A percentile compares a stretch with the other conserved stretches of the same genome.
These are phyloP conservation scores for Okamejei kenojei DNA, from an alignment of 2,797 vertebrate species.

Conservation along the genomic window DNA sequence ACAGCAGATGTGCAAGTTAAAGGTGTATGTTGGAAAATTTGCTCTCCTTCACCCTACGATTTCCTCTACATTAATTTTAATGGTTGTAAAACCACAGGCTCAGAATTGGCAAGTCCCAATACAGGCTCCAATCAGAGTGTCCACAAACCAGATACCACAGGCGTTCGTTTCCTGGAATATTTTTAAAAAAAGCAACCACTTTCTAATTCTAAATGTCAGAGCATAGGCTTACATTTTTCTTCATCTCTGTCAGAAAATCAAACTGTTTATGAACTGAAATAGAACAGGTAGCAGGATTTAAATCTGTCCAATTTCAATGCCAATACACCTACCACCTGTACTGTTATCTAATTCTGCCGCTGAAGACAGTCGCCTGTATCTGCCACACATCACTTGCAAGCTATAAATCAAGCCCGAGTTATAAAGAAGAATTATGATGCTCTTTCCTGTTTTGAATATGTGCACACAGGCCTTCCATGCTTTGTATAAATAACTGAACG, in stretches of 20 bases:
- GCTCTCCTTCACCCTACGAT: neutral
- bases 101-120: neutral
- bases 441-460: neutral
- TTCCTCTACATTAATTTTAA: neutral
- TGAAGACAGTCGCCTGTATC: neutral
- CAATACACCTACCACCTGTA: neutral
- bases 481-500: neutral
- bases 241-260: neutral
- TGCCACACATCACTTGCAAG: neutral
- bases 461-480: neutral
- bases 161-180: neutral
- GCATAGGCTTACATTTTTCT: neutral
- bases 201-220: neutral
- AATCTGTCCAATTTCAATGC: neutral
- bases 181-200: neutral
- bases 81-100: neutral
- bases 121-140: neutral
- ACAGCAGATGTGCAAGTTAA: neutral
- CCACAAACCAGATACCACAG: neutral
- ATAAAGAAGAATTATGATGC: neutral
- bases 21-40: neutral
- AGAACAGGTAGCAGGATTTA: neutral
- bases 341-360: constrained; percentile 7
- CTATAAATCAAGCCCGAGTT: neutral
- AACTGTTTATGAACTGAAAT: neutral